phyloP scores from a whole-genome alignment of 2,113 vertebrate genomes.

The Megaceryle maxima region DNA sequence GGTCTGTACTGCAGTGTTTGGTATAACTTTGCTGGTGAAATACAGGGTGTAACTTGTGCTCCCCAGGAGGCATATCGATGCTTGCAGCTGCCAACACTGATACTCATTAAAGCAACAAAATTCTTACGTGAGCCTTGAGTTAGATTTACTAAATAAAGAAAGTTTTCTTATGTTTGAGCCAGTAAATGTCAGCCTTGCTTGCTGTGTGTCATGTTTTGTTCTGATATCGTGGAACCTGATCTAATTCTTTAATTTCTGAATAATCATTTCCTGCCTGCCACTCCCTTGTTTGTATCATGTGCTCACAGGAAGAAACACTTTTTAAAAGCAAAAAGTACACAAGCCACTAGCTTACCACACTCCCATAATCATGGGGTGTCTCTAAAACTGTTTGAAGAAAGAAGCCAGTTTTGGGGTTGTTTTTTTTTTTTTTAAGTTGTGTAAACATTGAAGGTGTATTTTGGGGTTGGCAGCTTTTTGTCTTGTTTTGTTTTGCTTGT shows the following conservation, averaged over 20 bases:
- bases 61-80: rapidly evolving
- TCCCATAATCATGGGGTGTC: background rate
- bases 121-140: background rate
- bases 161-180: background rate
- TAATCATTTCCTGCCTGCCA: slow-evolving; percentile 54
- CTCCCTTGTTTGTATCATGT: slow-evolving; percentile 62
- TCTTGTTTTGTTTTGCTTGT: background rate
- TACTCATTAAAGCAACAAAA: background rate
- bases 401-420: background rate
- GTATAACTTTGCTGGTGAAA: background rate
- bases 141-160: background rate
- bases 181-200: background rate
- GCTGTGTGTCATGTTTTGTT: slow-evolving; percentile 21
- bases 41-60: background rate
- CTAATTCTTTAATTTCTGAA: slow-evolving; percentile 50
- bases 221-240: slow-evolving; percentile 24
- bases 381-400: background rate
- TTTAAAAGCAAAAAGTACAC: background rate
- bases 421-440: background rate
- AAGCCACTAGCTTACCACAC: background rate
- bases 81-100: background rate
- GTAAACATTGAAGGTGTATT: background rate
- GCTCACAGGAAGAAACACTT: slow-evolving; percentile 9
- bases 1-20: background rate
- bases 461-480: background rate